Evolutionary conservation across 1,140 invertebrate species (phyloP).

Genomic region (Hydropsyche tenuis): DNA sequence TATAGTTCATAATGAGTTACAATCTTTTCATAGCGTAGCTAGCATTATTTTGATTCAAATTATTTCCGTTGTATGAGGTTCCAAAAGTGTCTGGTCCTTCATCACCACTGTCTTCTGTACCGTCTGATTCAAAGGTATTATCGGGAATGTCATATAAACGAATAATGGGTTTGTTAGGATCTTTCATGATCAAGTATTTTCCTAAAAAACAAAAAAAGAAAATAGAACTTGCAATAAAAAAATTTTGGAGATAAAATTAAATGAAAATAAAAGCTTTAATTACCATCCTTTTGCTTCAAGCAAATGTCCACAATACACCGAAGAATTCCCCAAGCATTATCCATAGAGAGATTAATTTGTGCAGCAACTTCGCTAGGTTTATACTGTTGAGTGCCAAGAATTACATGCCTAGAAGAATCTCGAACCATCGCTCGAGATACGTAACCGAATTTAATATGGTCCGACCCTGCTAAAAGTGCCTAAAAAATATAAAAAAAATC

Average conservation of each 20-base stretch:
- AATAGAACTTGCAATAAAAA: conserved; percentile 18
- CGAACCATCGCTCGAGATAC: conserved; percentile 92
- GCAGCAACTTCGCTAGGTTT: conserved; percentile 98
- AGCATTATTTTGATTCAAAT: neutral
- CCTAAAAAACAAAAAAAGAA: conserved; percentile 52
- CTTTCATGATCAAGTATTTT: conserved; percentile 98
- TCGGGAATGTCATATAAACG: conserved; percentile 97
- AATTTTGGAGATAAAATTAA: neutral
- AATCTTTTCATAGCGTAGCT: no score
- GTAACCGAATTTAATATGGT: conserved; percentile 98
- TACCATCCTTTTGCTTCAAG: conserved; percentile 96
- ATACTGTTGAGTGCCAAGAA: conserved; percentile 98
- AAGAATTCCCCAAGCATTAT: conserved; percentile 99
- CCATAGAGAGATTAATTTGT: conserved; percentile 99
- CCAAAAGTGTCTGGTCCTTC: conserved; percentile 71
- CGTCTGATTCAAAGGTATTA: conserved; percentile 98
- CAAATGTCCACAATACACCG: conserved; percentile 97
- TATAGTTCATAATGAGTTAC: no score
- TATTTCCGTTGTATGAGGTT: conserved; percentile 55
- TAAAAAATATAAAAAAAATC: conserved; percentile 42
- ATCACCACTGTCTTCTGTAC: conserved; percentile 89
- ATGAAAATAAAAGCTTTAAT: conserved; percentile 52
- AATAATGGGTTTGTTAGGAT: conserved; percentile 98
- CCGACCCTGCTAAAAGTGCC: conserved; percentile 93
- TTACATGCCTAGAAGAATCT: conserved; percentile 96